Base-by-base conservation (phyloP, 2,888 invertebrate genomes). In the Phyllotreta cruciferae region DNA sequence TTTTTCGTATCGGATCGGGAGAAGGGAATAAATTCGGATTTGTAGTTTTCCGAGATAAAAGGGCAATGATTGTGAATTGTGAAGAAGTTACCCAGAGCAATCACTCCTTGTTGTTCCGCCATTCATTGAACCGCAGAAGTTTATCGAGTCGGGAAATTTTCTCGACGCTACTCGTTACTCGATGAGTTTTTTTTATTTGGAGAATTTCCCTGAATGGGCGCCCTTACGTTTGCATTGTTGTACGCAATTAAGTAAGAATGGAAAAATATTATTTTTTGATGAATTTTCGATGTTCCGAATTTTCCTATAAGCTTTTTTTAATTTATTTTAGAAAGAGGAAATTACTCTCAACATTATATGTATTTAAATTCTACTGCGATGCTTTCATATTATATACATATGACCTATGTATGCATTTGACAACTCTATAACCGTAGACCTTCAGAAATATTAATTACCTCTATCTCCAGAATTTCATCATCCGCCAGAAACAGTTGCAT, bases 81-180 rank as follows among this genome's bases (percentile, higher is more conserved):
- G 35, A 62, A 56, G 56, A 62, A 62, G 56, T 62, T 56, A 45
- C 42, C n/a, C 56, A 10, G 9, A 56, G 44, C 62, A 62, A 62
- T 62, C 62, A 56, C 38, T 62, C 56, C 56, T 62, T 62, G 61
- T 52, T 56, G 44, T 47, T 50, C 56, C 56, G 42, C 56, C 50
- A 37, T 56, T 56, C 52, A 45, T 56, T 62, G 47, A 49, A 56
- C 47, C 56, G 41, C 56, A 56, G n/a, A 47, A 56, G 47, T 56
- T 56, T 56, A 24, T 56, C 49, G 47, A 47, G 39, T 47, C 47
- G 45, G 36, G 9, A 9, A 38, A 56, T 47, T 56, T 39, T 45
- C 38, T 4, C 14, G 47, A 37, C 56, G 39, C 47, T 14, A 38
- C 49, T 41, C 14, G 9, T 13, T 24, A 56, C 49, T 14, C 45